A percentile compares a stretch with the other conserved stretches of the same genome.
Evolutionary conservation across 2,797 vertebrate species (phyloP).

Genomic region (Neosilurus mollespiculum): DNA sequence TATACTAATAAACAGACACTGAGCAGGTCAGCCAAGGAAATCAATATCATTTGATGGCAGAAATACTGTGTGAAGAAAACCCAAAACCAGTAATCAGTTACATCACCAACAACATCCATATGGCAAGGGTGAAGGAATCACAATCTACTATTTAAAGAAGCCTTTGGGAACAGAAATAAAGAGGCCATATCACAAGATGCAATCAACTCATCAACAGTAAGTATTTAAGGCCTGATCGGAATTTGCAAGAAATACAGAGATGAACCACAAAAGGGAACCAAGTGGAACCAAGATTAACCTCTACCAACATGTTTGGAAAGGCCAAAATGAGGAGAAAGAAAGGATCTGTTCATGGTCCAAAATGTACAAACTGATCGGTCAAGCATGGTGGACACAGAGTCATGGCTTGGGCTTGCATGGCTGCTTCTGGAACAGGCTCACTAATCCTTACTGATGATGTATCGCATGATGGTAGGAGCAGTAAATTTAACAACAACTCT

Average conservation of each 20-base stretch:
- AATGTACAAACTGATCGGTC: neutral
- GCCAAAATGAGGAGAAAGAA: neutral
- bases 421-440: neutral
- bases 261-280: neutral
- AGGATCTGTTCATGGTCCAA: neutral
- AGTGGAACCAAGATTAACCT: neutral
- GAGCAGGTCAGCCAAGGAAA: neutral
- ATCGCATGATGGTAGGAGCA: neutral
- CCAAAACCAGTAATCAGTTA: neutral
- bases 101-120: neutral
- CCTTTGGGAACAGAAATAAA: neutral
- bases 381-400: neutral
- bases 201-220: neutral
- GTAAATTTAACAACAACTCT: neutral
- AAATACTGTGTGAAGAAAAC: neutral
- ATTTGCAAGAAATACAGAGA: conserved; percentile 3
- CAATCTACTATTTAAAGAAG: neutral
- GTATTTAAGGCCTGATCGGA: neutral
- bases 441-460: neutral
- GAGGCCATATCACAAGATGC: neutral
- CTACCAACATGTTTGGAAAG: neutral
- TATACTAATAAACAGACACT: neutral
- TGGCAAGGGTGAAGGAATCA: neutral
- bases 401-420: neutral
- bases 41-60: neutral